Evolutionary conservation across 1,140 invertebrate genomes (phyloP).

Genomic region (Listronotus bonariensis): DNA sequence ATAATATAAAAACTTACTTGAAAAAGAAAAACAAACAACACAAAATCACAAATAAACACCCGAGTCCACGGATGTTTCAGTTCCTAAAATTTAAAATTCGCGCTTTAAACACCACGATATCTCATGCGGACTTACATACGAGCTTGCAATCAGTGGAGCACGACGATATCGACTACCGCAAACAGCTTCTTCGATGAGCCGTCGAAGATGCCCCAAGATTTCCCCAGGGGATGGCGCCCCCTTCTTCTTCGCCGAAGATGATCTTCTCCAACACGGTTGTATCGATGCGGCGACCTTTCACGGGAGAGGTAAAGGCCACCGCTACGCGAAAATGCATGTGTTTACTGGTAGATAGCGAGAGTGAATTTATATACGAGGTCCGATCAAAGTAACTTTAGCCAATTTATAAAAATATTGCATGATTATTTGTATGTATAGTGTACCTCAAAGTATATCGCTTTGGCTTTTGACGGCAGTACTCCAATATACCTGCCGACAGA

Average conservation of each 20-base stretch:
- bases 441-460: too few relatives aligned
- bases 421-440: too few relatives aligned
- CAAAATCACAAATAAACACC: neutral
- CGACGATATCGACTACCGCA: conserved; percentile 26
- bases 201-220: conserved; percentile 25
- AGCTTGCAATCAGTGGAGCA: conserved; percentile 31
- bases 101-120: neutral
- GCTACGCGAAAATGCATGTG: conserved; percentile 17
- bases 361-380: conserved; percentile 6
- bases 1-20: neutral
- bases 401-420: too few relatives aligned
- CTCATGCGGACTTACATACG: conserved; percentile 2
- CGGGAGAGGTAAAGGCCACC: conserved; percentile 29
- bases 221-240: conserved; percentile 16
- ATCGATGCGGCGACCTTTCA: conserved; percentile 24
- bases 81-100: conserved; percentile 8
- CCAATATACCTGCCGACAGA: too few relatives aligned
- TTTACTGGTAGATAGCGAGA: conserved; percentile 22
- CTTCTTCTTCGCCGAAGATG: conserved; percentile 13
- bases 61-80: neutral
- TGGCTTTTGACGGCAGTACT: too few relatives aligned
- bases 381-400: too few relatives aligned
- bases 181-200: conserved; percentile 30
- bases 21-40: neutral
- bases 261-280: conserved; percentile 10